Evolutionary conservation across 2,113 vertebrate genomes (phyloP).

Genomic region (Callospermophilus lateralis): DNA sequence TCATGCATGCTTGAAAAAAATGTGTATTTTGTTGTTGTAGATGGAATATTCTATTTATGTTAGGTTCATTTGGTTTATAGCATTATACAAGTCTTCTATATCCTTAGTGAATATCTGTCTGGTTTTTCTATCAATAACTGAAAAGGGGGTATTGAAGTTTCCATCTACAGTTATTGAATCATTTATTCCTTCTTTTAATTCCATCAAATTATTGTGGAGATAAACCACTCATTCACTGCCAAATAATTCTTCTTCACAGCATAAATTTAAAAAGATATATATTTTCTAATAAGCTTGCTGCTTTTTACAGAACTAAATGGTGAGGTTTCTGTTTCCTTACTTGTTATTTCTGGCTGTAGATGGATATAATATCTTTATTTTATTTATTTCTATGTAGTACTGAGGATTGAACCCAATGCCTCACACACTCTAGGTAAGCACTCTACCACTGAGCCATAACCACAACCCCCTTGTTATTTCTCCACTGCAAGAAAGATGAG

Average conservation of each 20-base stretch:
- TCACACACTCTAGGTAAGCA: too few relatives aligned
- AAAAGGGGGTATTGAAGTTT: neutral
- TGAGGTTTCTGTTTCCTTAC: neutral
- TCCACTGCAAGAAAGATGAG: neutral
- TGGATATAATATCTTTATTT: too few relatives aligned
- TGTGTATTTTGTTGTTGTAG: neutral
- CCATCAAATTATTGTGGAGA: neutral
- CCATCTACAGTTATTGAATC: neutral
- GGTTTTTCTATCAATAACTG: neutral
- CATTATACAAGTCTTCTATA: too few relatives aligned
- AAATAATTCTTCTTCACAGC: neutral
- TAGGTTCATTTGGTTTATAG: neutral
- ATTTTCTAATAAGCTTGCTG: neutral
- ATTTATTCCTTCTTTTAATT: neutral
- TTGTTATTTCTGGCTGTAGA: neutral
- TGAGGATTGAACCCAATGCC: too few relatives aligned
- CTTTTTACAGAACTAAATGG: neutral
- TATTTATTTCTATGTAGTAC: too few relatives aligned
- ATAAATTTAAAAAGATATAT: too few relatives aligned
- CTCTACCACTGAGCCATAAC: too few relatives aligned
- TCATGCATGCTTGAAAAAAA: neutral
- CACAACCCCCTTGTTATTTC: too few relatives aligned
- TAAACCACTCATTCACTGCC: neutral
- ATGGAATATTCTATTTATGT: neutral
- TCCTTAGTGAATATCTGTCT: neutral